Conservation (phyloP, 1,140 invertebrate genomes). For the Ostrea denselamellosa region DNA sequence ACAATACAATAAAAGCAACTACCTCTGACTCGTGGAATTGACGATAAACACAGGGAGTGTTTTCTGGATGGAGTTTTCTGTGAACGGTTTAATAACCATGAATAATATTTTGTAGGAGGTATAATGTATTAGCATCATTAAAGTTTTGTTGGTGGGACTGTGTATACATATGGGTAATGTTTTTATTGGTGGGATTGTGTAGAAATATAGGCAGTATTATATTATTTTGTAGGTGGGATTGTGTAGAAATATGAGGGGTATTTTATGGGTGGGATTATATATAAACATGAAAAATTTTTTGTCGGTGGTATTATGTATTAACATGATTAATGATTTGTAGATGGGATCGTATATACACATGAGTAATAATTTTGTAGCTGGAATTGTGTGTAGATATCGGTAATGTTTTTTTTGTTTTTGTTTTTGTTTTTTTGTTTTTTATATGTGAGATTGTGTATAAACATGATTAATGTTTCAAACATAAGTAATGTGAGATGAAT, state of each 20-base stretch:
- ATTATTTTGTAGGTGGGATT: conserved; percentile 87
- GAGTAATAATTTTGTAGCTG: conserved; percentile 51
- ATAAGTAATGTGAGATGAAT: conserved; percentile 85
- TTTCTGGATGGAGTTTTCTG: background rate
- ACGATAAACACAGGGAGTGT: background rate
- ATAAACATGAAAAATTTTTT: too few species aligned
- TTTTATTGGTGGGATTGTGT: conserved; percentile 83
- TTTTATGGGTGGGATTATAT: conserved; percentile 83
- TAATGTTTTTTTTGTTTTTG: too few species aligned
- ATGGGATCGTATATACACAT: background rate
- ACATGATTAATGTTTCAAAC: conserved; percentile 75
- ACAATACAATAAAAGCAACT: too few species aligned
- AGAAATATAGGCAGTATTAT: conserved; percentile 88
- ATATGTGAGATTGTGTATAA: background rate
- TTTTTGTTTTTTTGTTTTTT: too few species aligned
- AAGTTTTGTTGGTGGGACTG: conserved; percentile 92
- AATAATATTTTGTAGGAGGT: conserved; percentile 79
- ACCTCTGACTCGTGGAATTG: background rate
- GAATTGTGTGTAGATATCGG: background rate
- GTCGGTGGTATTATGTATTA: too few species aligned
- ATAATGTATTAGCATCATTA: conserved; percentile 88
- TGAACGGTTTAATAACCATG: background rate
- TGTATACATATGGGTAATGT: too few species aligned
- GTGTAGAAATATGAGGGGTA: background rate
- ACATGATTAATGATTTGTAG: conserved; percentile 92